A percentile compares a stretch with the other conserved stretches of the same genome.
Conservation (phyloP, 53 echinoderm and acorn worm species). For the Hippasteria phrygiana region DNA sequence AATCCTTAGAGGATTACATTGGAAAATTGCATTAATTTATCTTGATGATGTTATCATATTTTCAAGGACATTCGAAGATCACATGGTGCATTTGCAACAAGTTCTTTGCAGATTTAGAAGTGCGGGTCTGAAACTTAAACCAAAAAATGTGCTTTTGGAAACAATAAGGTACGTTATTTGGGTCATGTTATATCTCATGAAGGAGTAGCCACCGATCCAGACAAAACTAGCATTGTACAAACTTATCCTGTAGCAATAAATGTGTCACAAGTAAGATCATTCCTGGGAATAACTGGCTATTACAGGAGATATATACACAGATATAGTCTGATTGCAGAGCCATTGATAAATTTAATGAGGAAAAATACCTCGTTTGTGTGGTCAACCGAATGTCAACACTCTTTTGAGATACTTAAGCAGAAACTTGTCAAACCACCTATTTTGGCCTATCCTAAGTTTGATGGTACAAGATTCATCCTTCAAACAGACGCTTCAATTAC, state of each 20-base stretch:
- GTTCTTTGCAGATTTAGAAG: slow-evolving; percentile 22
- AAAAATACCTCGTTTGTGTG: slow-evolving; percentile 12
- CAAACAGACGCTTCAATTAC: slow-evolving; percentile 53
- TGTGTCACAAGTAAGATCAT: slow-evolving; percentile 17
- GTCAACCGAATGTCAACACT: slow-evolving; percentile 10
- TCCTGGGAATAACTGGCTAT: too few relatives aligned
- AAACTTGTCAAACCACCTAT: slow-evolving; percentile 6
- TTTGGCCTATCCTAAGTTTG: slow-evolving; percentile 39
- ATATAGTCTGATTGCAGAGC: background rate
- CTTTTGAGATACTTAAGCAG: slow-evolving; percentile 11
- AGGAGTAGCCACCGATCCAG: slow-evolving; percentile 15
- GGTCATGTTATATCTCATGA: slow-evolving; percentile 35
- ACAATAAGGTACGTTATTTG: slow-evolving; percentile 42
- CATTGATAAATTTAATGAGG: background rate
- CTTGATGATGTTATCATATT: slow-evolving; percentile 43
- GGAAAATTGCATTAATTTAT: slow-evolving; percentile 45
- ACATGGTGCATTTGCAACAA: slow-evolving; percentile 31
- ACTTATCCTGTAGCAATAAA: slow-evolving; percentile 15
- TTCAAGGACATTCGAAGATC: slow-evolving; percentile 30
- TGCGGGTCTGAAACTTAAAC: slow-evolving; percentile 29
- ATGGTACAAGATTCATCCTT: slow-evolving; percentile 37
- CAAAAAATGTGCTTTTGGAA: slow-evolving; percentile 50
- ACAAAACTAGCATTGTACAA: slow-evolving; percentile 23
- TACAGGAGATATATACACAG: too few relatives aligned
- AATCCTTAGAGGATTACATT: slow-evolving; percentile 25